A percentile compares a stretch with the other conserved stretches of the same genome.
Evolutionary conservation across 2,797 vertebrate genomes (phyloP).

Genomic region (Nannoperca obscura): DNA sequence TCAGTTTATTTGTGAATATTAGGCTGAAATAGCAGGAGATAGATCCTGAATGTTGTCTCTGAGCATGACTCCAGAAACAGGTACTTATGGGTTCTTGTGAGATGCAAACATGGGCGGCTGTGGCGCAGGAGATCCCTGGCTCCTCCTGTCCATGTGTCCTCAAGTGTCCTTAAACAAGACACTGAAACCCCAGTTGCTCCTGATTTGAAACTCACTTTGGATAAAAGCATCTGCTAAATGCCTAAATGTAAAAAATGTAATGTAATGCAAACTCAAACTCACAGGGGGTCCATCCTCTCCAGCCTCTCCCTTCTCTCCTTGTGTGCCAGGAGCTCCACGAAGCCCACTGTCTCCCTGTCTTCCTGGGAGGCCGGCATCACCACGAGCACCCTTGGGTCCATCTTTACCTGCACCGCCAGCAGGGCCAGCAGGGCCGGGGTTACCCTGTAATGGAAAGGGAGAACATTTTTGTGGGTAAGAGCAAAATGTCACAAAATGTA

Average conservation of each 20-base stretch:
- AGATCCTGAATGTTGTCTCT: conserved; percentile 14
- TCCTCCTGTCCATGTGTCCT: too few species aligned
- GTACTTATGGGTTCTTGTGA: background rate
- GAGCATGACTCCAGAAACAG: background rate
- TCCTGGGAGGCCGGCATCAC: conserved; percentile 89
- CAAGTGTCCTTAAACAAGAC: too few species aligned
- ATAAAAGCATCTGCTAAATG: too few species aligned
- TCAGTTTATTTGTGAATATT: background rate
- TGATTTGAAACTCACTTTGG: too few species aligned
- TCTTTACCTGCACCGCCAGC: conserved; percentile 93
- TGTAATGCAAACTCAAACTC: conserved; percentile 57
- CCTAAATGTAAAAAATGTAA: too few species aligned
- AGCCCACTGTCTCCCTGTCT: conserved; percentile 92
- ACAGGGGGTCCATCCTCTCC: conserved; percentile 91
- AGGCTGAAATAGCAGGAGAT: background rate
- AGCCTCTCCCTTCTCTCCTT: conserved; percentile 94
- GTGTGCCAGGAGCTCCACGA: conserved; percentile 88
- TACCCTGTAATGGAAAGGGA: conserved; percentile 85
- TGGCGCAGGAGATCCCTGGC: too few species aligned
- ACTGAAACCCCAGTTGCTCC: too few species aligned
- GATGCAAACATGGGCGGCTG: background rate
- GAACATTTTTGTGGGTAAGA: background rate
- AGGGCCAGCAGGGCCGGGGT: conserved; percentile 92
- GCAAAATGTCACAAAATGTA: background rate
- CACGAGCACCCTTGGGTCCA: conserved; percentile 94